Percentiles rank a stretch among this genome's conserved stretches.
Conservation (phyloP, 2,797 vertebrate species). For the Bucorvus abyssinicus region DNA sequence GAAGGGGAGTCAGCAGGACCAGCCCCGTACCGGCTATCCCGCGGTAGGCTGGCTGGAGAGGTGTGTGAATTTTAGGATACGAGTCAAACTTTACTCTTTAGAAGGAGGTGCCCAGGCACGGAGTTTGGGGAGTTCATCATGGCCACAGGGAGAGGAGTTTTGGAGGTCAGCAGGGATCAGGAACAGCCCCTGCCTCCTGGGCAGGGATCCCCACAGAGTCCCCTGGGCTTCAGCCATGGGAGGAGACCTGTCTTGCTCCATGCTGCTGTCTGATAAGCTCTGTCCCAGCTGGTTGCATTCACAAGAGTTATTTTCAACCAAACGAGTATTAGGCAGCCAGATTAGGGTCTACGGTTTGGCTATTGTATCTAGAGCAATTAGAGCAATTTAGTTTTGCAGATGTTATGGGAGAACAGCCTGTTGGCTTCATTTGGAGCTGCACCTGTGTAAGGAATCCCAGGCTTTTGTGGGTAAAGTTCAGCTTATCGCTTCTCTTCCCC, state of each 20-base stretch:
- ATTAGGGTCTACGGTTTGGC: constrained; percentile 27
- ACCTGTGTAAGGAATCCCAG: neutral
- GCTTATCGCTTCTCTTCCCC: neutral
- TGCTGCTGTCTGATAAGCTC: neutral
- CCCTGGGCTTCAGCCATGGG: neutral
- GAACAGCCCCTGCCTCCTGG: neutral
- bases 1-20: neutral
- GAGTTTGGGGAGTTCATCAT: neutral
- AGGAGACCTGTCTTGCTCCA: neutral
- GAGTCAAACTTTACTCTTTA: neutral
- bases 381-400: constrained; percentile 39
- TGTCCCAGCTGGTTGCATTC: constrained; percentile 41
- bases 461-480: neutral
- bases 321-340: constrained; percentile 24
- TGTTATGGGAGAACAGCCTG: neutral
- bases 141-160: neutral
- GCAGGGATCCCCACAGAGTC: neutral
- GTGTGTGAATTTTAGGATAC: neutral
- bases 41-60: neutral
- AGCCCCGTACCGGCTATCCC: neutral
- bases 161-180: neutral
- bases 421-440: neutral
- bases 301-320: constrained; percentile 32
- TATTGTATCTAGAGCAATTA: constrained; percentile 46
- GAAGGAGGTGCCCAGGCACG: neutral